Conservation (phyloP, 1,140 invertebrate species). For the Apis cerana region DNA sequence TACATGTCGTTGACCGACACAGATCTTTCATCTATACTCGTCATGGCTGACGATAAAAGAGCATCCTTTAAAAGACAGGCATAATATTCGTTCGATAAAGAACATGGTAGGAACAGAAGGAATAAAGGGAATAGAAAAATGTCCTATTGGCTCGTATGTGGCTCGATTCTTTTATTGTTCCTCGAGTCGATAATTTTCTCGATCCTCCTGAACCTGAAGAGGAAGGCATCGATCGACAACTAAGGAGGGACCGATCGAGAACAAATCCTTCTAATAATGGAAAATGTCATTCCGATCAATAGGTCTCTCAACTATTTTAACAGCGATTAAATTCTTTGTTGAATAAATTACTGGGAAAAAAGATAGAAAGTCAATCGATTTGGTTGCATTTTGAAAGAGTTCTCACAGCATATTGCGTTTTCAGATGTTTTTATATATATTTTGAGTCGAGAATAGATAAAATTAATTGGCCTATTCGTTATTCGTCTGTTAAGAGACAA, state of each 20-base stretch:
- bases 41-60: conserved; percentile 12
- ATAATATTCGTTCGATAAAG: conserved; percentile 37
- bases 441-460: too few relatives aligned
- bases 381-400: background rate
- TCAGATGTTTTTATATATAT: background rate
- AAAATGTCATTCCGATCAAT: background rate
- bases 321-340: background rate
- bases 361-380: background rate
- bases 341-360: background rate
- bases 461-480: too few relatives aligned
- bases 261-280: background rate
- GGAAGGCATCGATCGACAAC: background rate
- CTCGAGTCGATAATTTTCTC: conserved; percentile 6
- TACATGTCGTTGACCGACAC: conserved; percentile 11
- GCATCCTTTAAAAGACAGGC: background rate
- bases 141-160: background rate
- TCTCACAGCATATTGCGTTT: background rate
- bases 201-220: background rate
- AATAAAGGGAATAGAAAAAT: conserved; percentile 3
- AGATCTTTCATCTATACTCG: background rate
- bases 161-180: conserved; percentile 13
- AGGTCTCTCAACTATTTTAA: background rate
- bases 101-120: background rate
- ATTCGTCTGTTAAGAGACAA: too few relatives aligned
- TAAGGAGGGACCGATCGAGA: background rate